A percentile compares a stretch with the other conserved stretches of the same genome.
Evolutionary conservation across 2,113 vertebrate genomes (phyloP).

Genomic region (Carassius carassius): DNA sequence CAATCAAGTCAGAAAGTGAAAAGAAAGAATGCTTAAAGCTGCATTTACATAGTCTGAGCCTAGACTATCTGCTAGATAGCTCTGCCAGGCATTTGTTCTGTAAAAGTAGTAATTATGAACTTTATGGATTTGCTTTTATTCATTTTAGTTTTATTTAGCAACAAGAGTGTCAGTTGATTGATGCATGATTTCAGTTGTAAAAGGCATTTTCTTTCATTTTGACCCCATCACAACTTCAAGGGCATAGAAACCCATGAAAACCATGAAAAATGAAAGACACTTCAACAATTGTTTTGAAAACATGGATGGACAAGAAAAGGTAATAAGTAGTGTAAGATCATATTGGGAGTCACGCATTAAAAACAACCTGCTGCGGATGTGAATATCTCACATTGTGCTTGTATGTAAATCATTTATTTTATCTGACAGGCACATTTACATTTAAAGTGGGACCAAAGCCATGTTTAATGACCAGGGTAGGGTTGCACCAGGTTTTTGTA

Average conservation of each 20-base stretch:
- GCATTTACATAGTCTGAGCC: slow-evolving; percentile 34
- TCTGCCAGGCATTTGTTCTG: neutral
- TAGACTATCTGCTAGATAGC: slow-evolving; percentile 5
- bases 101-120: slow-evolving; percentile 38
- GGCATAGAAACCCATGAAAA: neutral
- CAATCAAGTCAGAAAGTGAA: slow-evolving; percentile 32
- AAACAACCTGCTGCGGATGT: too few relatives aligned
- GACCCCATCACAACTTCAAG: neutral
- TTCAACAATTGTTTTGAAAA: neutral
- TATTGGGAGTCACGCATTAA: too few relatives aligned
- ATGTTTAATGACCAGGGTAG: too few relatives aligned
- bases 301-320: neutral
- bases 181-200: neutral
- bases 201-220: neutral
- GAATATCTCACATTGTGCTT: too few relatives aligned
- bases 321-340: neutral
- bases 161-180: slow-evolving; percentile 1
- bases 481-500: too few relatives aligned
- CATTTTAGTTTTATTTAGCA: neutral
- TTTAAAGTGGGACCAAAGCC: too few relatives aligned
- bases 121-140: slow-evolving; percentile 14
- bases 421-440: too few relatives aligned
- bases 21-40: slow-evolving; percentile 38
- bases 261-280: neutral
- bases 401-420: too few relatives aligned